phyloP scores from a whole-genome alignment of 2,888 invertebrate genomes.

The Diadromus collaris region DNA sequence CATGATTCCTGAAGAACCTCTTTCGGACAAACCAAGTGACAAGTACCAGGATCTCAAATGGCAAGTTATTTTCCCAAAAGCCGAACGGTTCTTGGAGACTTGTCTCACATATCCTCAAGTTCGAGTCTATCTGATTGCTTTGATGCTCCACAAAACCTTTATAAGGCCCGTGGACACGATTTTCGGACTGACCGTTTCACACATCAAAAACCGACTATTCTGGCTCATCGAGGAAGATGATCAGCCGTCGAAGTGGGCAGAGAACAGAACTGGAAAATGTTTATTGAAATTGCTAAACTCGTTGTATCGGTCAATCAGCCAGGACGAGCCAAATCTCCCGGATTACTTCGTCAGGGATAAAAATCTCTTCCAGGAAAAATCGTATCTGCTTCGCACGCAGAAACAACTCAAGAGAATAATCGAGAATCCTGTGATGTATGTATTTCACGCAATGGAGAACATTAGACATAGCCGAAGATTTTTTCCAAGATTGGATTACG shows the following conservation, averaged over 20 bases:
- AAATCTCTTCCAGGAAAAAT: slow-evolving; percentile 87
- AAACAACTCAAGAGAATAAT: slow-evolving; percentile 85
- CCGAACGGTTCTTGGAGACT: slow-evolving; percentile 88
- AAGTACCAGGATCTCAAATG: slow-evolving; percentile 87
- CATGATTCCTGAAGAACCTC: slow-evolving; percentile 87
- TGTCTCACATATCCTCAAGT: slow-evolving; percentile 87
- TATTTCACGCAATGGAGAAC: slow-evolving; percentile 86
- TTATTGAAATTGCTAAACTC: slow-evolving; percentile 84
- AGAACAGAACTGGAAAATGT: slow-evolving; percentile 87
- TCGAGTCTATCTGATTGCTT: slow-evolving; percentile 85
- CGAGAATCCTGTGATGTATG: slow-evolving; percentile 87
- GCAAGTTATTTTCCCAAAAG: slow-evolving; percentile 89
- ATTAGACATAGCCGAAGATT: slow-evolving; percentile 84
- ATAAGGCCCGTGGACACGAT: slow-evolving; percentile 85
- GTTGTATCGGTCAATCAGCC: slow-evolving; percentile 84
- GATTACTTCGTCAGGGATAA: slow-evolving; percentile 89
- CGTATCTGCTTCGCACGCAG: slow-evolving; percentile 84
- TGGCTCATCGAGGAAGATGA: slow-evolving; percentile 89
- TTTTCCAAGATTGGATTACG: slow-evolving; percentile 85
- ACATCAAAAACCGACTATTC: slow-evolving; percentile 88
- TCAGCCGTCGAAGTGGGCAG: slow-evolving; percentile 86
- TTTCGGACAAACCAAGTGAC: slow-evolving; percentile 79
- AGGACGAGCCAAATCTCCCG: slow-evolving; percentile 81
- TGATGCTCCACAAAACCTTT: slow-evolving; percentile 87
- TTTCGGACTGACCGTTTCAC: slow-evolving; percentile 86